phyloP scores from a whole-genome alignment of 2,113 vertebrate genomes.

The Pungitius pungitius region DNA sequence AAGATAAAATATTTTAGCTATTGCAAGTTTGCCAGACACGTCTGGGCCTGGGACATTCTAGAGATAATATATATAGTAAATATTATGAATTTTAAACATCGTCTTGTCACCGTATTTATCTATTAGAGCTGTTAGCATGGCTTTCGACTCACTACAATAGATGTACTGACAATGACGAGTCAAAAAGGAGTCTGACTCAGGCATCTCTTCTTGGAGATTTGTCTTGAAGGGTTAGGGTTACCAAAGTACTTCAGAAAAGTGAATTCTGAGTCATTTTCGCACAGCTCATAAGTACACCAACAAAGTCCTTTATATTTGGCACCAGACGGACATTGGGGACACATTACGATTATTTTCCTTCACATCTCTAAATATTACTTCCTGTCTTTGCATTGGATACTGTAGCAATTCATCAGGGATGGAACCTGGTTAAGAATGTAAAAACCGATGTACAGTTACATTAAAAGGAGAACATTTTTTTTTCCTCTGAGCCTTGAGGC shows the following conservation, averaged over 20 bases:
- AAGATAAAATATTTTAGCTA: neutral
- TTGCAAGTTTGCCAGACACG: neutral
- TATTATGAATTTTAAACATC: neutral
- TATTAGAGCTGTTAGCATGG: neutral
- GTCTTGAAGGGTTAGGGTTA: too few relatives aligned
- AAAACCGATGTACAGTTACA: slow-evolving; percentile 1
- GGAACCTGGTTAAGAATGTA: neutral
- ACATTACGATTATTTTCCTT: neutral
- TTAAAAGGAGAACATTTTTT: neutral
- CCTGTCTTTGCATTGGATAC: neutral
- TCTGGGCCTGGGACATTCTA: neutral
- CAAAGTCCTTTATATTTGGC: neutral
- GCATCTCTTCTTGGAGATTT: neutral
- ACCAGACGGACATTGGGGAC: neutral
- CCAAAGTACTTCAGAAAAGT: neutral
- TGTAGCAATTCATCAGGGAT: slow-evolving; percentile 6
- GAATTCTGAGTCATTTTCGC: neutral
- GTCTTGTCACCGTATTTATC: neutral
- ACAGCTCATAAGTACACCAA: neutral
- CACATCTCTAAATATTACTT: neutral
- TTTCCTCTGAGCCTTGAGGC: slow-evolving; percentile 24
- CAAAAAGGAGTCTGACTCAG: too few relatives aligned
- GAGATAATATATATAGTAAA: neutral
- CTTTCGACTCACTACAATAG: too few relatives aligned
- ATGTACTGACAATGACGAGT: too few relatives aligned